Percentiles rank a stretch among this genome's conserved stretches.
Evolutionary conservation across 2,113 vertebrate species (phyloP).

Genomic region (Carollia perspicillata): DNA sequence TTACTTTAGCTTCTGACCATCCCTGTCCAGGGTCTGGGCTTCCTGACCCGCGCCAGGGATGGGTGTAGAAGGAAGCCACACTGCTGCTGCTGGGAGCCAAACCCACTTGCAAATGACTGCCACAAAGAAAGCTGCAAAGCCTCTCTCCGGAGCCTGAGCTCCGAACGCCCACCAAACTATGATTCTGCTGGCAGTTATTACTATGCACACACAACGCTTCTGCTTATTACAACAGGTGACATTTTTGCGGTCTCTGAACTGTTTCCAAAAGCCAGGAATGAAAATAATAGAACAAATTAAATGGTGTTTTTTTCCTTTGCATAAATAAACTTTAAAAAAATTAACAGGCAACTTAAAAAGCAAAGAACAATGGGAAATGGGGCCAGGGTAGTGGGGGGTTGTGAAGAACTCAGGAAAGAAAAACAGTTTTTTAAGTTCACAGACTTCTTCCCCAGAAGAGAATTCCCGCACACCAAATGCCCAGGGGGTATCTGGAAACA

Average conservation of each 20-base stretch:
- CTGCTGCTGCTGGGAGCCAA: conserved; percentile 44
- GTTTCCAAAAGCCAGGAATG: conserved; percentile 68
- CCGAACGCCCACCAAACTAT: conserved; percentile 56
- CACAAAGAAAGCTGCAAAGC: conserved; percentile 72
- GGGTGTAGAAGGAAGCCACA: background rate
- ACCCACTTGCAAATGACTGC: conserved; percentile 67
- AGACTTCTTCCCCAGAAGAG: conserved; percentile 62
- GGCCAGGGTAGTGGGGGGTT: conserved; percentile 6
- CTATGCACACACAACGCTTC: conserved; percentile 60
- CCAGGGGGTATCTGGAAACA: conserved; percentile 51
- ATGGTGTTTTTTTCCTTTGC: conserved; percentile 62
- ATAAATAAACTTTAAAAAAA: conserved; percentile 73
- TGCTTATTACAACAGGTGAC: conserved; percentile 77
- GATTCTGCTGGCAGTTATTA: conserved; percentile 61
- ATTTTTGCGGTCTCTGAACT: conserved; percentile 72
- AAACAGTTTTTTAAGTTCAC: conserved; percentile 60
- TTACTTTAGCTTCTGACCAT: background rate
- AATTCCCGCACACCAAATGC: conserved; percentile 63
- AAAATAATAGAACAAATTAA: conserved; percentile 72
- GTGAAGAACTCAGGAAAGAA: conserved; percentile 50
- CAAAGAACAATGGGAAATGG: conserved; percentile 72
- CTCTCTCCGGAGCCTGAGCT: conserved; percentile 48
- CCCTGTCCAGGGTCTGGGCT: background rate
- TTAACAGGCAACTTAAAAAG: conserved; percentile 75
- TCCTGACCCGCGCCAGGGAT: background rate